Evolutionary conservation across 1,140 invertebrate species (phyloP), one percentile per base, ranked within the genome.

Genomic region (Galendromus occidentalis): DNA sequence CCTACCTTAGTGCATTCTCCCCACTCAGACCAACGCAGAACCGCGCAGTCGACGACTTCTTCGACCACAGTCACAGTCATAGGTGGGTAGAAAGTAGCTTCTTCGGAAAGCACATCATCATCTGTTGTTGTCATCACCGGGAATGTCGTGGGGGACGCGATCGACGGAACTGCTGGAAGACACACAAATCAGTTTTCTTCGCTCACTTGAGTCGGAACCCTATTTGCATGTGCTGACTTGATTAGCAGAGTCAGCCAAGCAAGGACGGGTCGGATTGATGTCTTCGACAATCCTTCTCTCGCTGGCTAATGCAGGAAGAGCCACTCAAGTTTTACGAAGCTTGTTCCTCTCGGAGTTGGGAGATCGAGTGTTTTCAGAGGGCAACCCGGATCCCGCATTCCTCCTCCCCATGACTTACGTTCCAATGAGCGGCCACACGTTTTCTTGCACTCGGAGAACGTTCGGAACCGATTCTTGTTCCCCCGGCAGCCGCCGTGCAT

Each of bases 1-100:
- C 51, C 2, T 9, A 59, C 51, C 51, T 18, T 30, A 42, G 79
- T 86, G 71, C 88, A 91, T 0, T 80, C 72, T 6, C 82, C 79
- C 87, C 87, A 91, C 22, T 80, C 75, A 9, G 81, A 81, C 86
- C 86, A 91, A 42, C 80, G 78, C 0, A 82, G 81, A 17, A 87
- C 78, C 68, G 82, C 75, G 69, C 88, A 91, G 68, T 76, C 73
- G 12, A 75, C 69, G 2, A 69, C 65, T 0, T 59, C 51, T 17
- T 59, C 51, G 22, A 29, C 33, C 1, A 33, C 5, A 17, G 51
- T 17, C 33, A 59, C 33, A 17, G 51, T 25, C 25, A 25, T 20
- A 2, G 51, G 51, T 25, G 51, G 51, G 6, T 59, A 25, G 9
- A 59, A 59, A 5, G 33, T 29, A 59, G 51, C 14, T 25, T 17